Evolutionary conservation across 30 jellyfish, hydroid and myxozoan species (phyloP).

Genomic region (Turritopsis dohrnii): DNA sequence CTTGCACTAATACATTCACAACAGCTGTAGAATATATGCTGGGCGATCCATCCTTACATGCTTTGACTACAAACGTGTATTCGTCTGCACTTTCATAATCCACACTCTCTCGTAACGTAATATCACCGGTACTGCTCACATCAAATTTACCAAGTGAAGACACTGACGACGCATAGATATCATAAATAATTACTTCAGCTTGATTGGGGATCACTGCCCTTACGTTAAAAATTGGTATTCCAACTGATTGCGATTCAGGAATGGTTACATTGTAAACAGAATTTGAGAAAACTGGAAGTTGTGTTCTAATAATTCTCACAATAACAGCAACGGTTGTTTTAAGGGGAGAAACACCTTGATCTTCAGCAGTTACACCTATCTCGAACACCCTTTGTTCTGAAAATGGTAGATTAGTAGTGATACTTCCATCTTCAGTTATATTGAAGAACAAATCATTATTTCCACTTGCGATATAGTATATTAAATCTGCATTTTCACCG

Average conservation of each 20-base stretch:
- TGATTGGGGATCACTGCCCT: neutral
- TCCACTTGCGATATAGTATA: slow-evolving; percentile 52
- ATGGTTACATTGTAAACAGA: slow-evolving; percentile 10
- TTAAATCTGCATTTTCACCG: slow-evolving; percentile 46
- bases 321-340: neutral
- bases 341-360: slow-evolving; percentile 16
- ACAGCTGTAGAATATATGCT: slow-evolving; percentile 20
- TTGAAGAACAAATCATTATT: slow-evolving; percentile 36
- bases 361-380: slow-evolving; percentile 19
- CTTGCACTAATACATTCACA: slow-evolving; percentile 31
- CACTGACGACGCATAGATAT: slow-evolving; percentile 13
- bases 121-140: neutral
- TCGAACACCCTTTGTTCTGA: neutral
- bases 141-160: slow-evolving; percentile 15
- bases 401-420: neutral
- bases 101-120: neutral
- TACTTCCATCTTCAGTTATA: neutral
- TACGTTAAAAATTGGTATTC: neutral
- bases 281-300: slow-evolving; percentile 18
- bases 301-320: neutral
- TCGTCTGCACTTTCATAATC: slow-evolving; percentile 20
- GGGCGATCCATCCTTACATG: slow-evolving; percentile 1
- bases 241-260: slow-evolving; percentile 18
- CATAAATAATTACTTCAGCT: neutral
- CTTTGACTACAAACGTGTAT: slow-evolving; percentile 22